A percentile compares a stretch with the other conserved stretches of the same genome.
Conservation (phyloP, 2,888 invertebrate species). For the Myopa tessellatipennis region DNA sequence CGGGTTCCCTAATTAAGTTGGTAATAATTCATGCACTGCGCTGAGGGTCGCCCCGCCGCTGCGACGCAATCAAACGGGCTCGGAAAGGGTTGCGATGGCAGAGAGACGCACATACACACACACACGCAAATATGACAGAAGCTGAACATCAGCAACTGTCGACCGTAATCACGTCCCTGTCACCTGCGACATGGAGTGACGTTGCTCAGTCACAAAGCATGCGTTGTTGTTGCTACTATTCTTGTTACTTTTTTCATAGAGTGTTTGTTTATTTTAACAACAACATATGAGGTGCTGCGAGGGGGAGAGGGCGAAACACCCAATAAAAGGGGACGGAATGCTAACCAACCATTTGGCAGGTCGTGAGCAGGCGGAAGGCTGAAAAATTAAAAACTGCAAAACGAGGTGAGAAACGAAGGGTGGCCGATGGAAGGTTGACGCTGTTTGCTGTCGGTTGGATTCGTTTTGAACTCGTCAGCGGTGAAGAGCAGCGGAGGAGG, state of each 20-base stretch:
- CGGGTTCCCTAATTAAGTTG: constrained; percentile 30
- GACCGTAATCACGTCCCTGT: constrained; percentile 55
- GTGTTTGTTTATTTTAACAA: constrained; percentile 31
- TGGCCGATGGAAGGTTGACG: background rate
- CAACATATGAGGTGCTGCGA: background rate
- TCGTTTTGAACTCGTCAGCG: too few relatives aligned
- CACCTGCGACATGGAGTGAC: constrained; percentile 52
- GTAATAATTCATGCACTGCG: background rate
- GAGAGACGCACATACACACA: background rate
- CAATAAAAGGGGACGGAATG: background rate
- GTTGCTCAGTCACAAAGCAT: constrained; percentile 46
- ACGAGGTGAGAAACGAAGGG: background rate
- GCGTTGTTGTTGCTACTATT: constrained; percentile 21
- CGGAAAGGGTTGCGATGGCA: background rate
- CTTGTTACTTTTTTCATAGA: background rate
- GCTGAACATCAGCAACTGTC: constrained; percentile 49
- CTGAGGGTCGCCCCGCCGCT: background rate
- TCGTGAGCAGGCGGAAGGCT: background rate
- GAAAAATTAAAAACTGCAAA: background rate
- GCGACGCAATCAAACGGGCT: background rate
- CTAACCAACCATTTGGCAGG: constrained; percentile 10
- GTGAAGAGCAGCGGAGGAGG: too few relatives aligned
- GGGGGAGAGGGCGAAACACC: background rate
- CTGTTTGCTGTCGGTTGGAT: background rate
- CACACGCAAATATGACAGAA: constrained; percentile 30